Evolutionary conservation across 2,113 vertebrate genomes (phyloP).

Genomic region (Nerophis ophidion): DNA sequence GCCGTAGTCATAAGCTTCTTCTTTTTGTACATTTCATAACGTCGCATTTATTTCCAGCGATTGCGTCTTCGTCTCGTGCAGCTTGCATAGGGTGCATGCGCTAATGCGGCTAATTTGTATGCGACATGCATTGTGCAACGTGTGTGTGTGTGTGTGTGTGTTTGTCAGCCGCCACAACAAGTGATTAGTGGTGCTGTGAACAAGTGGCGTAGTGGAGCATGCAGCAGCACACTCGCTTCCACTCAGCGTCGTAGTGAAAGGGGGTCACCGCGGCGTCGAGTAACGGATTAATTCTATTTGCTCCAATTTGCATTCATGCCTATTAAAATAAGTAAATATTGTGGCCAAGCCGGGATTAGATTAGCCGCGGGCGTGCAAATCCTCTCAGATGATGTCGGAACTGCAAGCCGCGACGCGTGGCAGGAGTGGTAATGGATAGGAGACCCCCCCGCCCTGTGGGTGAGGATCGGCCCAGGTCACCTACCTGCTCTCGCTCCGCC

Average conservation of each 20-base stretch:
- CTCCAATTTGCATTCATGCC: slow-evolving; percentile 64
- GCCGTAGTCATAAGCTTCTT: no score
- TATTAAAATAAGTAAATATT: slow-evolving; percentile 57
- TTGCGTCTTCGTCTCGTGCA: slow-evolving; percentile 9
- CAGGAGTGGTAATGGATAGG: slow-evolving; percentile 9
- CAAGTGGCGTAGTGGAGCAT: slow-evolving; percentile 12
- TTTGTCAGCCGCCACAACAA: neutral
- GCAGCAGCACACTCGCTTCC: slow-evolving; percentile 27
- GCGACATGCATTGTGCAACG: neutral
- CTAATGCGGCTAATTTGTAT: neutral
- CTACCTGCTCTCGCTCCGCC: slow-evolving; percentile 89
- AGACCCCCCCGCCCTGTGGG: no score
- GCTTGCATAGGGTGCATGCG: slow-evolving; percentile 1
- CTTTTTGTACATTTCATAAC: no score
- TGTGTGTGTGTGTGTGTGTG: neutral
- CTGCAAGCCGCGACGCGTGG: slow-evolving; percentile 33
- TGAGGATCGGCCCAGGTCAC: slow-evolving; percentile 27
- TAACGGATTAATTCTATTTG: slow-evolving; percentile 58
- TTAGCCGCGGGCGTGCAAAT: slow-evolving; percentile 55
- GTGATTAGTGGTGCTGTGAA: slow-evolving; percentile 28
- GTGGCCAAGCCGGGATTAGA: slow-evolving; percentile 49
- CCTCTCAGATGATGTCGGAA: slow-evolving; percentile 47
- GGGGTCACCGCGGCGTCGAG: slow-evolving; percentile 49
- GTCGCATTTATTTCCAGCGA: neutral
- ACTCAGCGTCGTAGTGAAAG: slow-evolving; percentile 38